A percentile compares a stretch with the other conserved stretches of the same genome.
These are phyloP conservation scores for Lobophora halterata DNA, from an alignment of 2,888 invertebrate genomes.

Conservation along the genomic window DNA sequence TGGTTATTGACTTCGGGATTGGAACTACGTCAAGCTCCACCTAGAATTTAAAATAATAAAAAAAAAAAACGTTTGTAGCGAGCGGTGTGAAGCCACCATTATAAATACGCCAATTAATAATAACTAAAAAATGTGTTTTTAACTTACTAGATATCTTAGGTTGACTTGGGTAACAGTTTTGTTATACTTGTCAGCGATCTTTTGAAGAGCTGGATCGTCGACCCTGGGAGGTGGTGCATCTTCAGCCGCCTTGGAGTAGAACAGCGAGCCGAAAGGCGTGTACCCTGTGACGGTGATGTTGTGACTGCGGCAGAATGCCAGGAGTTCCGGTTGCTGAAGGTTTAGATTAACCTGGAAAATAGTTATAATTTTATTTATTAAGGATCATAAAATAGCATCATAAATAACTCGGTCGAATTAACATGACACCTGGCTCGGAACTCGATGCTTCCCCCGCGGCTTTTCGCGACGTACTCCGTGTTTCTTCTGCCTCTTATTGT, in stretches of 20 bases:
- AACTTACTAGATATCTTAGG: conserved; percentile 83
- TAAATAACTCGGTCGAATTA: too few relatives aligned
- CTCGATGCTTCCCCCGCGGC: too few relatives aligned
- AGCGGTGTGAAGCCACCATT: too few relatives aligned
- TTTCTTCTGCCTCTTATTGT: too few relatives aligned
- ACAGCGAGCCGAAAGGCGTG: conserved; percentile 84
- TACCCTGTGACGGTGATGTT: conserved; percentile 85
- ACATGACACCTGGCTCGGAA: too few relatives aligned
- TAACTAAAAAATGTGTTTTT: conserved; percentile 21
- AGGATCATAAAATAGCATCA: background rate
- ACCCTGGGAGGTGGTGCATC: conserved; percentile 76
- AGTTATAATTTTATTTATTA: background rate
- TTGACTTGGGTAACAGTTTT: conserved; percentile 84
- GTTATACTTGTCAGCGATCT: conserved; percentile 80
- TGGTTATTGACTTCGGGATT: conserved; percentile 58
- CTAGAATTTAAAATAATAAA: conserved; percentile 36
- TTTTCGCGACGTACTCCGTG: too few relatives aligned
- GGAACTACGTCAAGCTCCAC: conserved; percentile 60
- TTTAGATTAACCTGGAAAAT: conserved; percentile 79
- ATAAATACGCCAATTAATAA: background rate
- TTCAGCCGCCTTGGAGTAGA: conserved; percentile 61
- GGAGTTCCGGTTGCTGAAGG: conserved; percentile 85
- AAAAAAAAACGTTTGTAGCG: background rate
- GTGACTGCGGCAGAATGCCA: conserved; percentile 83
- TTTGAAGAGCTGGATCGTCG: conserved; percentile 74